Conservation (phyloP, 2,888 invertebrate species). For the Diogma glabrata region DNA sequence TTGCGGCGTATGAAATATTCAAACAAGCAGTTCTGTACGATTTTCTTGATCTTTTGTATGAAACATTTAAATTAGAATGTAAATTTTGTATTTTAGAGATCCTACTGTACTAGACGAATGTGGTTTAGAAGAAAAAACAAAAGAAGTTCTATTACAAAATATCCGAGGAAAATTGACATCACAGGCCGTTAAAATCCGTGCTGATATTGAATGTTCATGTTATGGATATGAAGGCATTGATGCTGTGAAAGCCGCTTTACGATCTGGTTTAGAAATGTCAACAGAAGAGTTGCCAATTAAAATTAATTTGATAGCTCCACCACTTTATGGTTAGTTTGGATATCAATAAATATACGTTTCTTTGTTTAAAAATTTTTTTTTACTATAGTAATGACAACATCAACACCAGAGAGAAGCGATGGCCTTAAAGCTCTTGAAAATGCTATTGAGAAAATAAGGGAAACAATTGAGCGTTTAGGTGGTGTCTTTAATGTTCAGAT, state of each 20-base stretch:
- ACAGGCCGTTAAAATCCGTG: conserved; percentile 91
- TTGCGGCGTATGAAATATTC: conserved; percentile 94
- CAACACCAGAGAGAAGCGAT: conserved; percentile 91
- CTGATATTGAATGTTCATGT: conserved; percentile 88
- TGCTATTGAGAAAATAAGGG: conserved; percentile 79
- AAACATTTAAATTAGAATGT: conserved; percentile 21
- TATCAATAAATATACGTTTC: no score
- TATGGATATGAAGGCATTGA: conserved; percentile 98
- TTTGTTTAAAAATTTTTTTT: no score
- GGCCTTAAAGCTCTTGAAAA: conserved; percentile 82
- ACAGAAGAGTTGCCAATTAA: conserved; percentile 92
- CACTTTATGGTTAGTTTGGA: conserved; percentile 82
- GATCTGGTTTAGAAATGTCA: conserved; percentile 79
- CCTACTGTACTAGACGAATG: conserved; percentile 93
- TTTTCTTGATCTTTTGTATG: no score
- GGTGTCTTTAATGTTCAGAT: conserved; percentile 92
- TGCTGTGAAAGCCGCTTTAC: conserved; percentile 89
- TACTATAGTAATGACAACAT: conserved; percentile 87
- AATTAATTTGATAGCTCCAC: conserved; percentile 98
- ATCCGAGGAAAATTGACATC: conserved; percentile 94
- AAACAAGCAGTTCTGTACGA: conserved; percentile 97
- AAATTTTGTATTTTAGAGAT: no score
- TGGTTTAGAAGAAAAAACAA: conserved; percentile 82
- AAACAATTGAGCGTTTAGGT: conserved; percentile 67
- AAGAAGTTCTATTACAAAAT: conserved; percentile 83